Percentiles rank a stretch among this genome's conserved stretches.
Conservation (phyloP, 1,140 invertebrate genomes). For the Phortica variegata region DNA sequence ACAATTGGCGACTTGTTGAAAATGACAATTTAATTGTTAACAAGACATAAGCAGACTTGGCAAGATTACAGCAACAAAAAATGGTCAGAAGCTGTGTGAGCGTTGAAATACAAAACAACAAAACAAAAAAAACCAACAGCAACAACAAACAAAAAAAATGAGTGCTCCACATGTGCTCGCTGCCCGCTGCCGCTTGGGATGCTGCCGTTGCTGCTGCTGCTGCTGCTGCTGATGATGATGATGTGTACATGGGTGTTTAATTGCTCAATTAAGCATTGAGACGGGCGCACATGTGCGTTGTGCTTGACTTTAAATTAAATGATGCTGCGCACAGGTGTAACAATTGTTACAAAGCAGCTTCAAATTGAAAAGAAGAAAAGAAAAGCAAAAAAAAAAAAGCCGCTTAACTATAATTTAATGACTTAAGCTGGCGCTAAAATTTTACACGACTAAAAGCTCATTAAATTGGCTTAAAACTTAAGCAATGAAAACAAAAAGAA, state of each 20-base stretch:
- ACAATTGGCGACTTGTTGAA: conserved; percentile 55
- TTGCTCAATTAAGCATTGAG: conserved; percentile 53
- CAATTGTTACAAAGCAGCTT: conserved; percentile 16
- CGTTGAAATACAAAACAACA: conserved; percentile 12
- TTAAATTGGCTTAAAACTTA: too few relatives aligned
- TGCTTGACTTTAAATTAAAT: too few relatives aligned
- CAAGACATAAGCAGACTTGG: conserved; percentile 32
- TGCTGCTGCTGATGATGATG: conserved; percentile 20
- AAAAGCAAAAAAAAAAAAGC: conserved; percentile 23
- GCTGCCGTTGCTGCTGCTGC: conserved; percentile 1
- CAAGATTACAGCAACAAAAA: neutral
- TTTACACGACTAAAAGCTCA: conserved; percentile 12
- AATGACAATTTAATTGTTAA: conserved; percentile 57
- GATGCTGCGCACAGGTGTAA: conserved; percentile 35
- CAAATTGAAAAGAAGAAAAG: conserved; percentile 15
- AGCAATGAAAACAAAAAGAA: too few relatives aligned
- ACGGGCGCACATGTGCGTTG: conserved; percentile 44
- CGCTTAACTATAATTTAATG: conserved; percentile 37
- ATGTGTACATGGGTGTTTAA: conserved; percentile 50
- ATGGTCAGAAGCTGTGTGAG: conserved; percentile 3
- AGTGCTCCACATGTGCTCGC: conserved; percentile 43
- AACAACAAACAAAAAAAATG: conserved; percentile 9
- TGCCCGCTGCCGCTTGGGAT: conserved; percentile 15
- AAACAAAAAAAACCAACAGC: neutral
- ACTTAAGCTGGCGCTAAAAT: conserved; percentile 39